Conservation (phyloP, 2,888 invertebrate genomes). For the Empis stercorea region DNA sequence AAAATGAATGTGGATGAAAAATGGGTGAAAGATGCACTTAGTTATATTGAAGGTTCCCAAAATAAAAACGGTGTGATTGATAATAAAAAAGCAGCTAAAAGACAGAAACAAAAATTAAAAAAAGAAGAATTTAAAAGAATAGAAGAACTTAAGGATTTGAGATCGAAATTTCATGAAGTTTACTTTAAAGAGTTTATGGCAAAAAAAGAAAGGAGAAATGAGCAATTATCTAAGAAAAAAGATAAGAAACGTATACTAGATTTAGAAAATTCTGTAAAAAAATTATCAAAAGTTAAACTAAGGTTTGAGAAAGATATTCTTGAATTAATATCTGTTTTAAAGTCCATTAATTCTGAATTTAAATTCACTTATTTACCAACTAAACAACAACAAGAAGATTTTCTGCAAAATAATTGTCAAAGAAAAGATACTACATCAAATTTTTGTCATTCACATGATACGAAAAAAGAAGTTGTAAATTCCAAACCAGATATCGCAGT, state of each 20-base stretch:
- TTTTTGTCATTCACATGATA: background rate
- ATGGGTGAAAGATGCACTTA: conserved; percentile 33
- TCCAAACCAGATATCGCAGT: background rate
- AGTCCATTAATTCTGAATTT: conserved; percentile 31
- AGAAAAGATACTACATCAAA: conserved; percentile 4
- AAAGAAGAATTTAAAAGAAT: conserved; percentile 33
- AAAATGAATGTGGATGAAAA: conserved; percentile 8
- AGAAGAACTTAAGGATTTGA: conserved; percentile 28
- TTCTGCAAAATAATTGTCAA: conserved; percentile 21
- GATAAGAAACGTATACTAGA: conserved; percentile 33
- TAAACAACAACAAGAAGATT: conserved; percentile 32
- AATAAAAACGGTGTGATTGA: conserved; percentile 18
- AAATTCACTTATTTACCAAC: conserved; percentile 34
- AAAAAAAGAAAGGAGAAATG: conserved; percentile 27
- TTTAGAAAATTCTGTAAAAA: conserved; percentile 31
- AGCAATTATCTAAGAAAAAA: conserved; percentile 26
- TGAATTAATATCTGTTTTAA: conserved; percentile 32
- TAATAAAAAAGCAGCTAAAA: conserved; percentile 35
- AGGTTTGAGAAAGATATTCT: conserved; percentile 32
- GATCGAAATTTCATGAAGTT: conserved; percentile 31
- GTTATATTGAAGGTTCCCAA: conserved; percentile 29
- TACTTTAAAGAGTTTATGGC: conserved; percentile 33
- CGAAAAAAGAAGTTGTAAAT: background rate
- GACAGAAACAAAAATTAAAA: conserved; percentile 34
- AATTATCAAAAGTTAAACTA: conserved; percentile 30